Base-by-base conservation (phyloP, 1,140 invertebrate genomes). In the Hestina assimilis region DNA sequence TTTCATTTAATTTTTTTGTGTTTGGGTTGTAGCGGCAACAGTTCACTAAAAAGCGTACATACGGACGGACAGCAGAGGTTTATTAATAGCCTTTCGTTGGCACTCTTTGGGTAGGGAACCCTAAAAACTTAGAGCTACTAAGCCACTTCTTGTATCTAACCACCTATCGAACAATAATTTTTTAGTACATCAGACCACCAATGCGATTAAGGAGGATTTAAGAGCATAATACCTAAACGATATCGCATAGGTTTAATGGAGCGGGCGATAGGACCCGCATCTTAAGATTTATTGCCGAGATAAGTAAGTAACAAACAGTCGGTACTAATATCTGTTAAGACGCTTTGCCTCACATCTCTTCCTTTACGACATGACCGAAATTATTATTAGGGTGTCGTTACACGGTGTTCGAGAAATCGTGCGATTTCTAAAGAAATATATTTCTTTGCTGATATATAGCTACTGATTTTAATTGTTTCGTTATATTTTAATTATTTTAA, bases 231-330 rank as follows among this genome's bases (percentile, higher is more conserved):
- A 28, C 31, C 29, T 19, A 33, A 43, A 50, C 33, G 46, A 31
- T 35, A 8, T 24, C 15, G 24, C 20, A 26, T n/a, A 17, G 24
- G 35, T 9, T 50, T 38, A 38, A 38, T 31, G 47, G 17, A 15
- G 31, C 15, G 43, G 23, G 50, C 33, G 55, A 43, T 57, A 50
- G 55, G 12, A 15, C 46, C 52, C 57, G 45, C 43, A 47, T 58
- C 45, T 40, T 17, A 50, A 51, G 59, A 52, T 66, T 52, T 66
- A 62, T 46, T 29, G 14, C 43, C 23, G 19, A 50, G 59, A 66
- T 66, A 66, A 66, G 46, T 24, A 33, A 54, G 45, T 61, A 46
- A 58, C 62, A 66, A 66, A 66, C 63, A 66, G 56, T 59, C 42
- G 55, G 47, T 29, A 48, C 58, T 59, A 59, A 62, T 61, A 62